Conservation (phyloP, 1,140 invertebrate species). For the Rhopalosiphum padi region DNA sequence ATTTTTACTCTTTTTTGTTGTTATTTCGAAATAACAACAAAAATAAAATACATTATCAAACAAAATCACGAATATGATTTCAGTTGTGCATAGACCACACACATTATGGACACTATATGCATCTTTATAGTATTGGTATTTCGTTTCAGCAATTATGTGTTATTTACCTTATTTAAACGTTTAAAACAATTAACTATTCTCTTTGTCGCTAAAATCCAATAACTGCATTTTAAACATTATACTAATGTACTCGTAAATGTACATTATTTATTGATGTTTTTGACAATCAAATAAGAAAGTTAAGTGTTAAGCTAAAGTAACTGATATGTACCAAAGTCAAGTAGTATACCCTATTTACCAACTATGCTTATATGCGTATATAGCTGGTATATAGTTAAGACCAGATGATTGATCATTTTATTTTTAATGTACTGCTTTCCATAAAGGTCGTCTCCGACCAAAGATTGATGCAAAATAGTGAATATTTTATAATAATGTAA, state of each 20-base stretch:
- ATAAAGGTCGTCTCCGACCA: neutral
- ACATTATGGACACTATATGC: neutral
- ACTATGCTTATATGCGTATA: neutral
- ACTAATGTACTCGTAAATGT: neutral
- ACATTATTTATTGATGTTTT: neutral
- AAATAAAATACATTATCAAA: neutral
- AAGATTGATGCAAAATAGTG: neutral
- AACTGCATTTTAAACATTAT: neutral
- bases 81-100: neutral
- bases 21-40: neutral
- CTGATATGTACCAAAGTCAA: neutral
- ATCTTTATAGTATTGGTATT: neutral
- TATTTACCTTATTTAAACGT: neutral
- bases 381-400: neutral
- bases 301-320: neutral
- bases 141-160: neutral
- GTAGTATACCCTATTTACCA: neutral
- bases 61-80: neutral
- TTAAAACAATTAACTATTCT: neutral
- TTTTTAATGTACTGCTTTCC: neutral
- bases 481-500: neutral
- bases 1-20: neutral
- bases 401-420: neutral
- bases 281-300: neutral
- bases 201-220: neutral